These are phyloP conservation scores for Crotalus viridis DNA, from an alignment of 2,113 vertebrate species.

Conservation along the genomic window DNA sequence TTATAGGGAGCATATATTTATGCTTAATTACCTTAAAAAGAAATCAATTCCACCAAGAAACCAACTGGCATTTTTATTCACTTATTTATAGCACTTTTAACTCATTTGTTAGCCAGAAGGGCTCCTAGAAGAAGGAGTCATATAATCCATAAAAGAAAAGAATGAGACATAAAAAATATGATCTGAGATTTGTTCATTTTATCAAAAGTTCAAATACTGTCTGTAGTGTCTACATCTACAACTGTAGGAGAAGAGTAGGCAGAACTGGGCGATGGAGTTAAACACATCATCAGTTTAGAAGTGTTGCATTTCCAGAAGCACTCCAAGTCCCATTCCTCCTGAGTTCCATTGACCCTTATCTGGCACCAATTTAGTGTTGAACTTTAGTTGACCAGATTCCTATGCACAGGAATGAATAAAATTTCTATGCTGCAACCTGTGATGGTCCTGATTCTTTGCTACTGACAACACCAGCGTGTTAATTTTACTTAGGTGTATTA, in stretches of 20 bases:
- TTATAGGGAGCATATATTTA: neutral
- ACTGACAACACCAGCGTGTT: slow-evolving; percentile 33
- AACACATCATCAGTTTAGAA: neutral
- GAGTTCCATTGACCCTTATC: neutral
- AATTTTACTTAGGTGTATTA: slow-evolving; percentile 58
- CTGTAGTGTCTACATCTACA: slow-evolving; percentile 35
- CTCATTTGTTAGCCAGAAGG: neutral
- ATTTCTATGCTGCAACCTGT: neutral
- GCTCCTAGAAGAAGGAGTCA: neutral
- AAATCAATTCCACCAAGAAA: neutral
- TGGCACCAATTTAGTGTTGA: neutral
- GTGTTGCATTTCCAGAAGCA: neutral
- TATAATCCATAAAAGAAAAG: neutral
- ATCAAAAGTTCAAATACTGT: slow-evolving; percentile 29
- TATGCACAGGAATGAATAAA: neutral
- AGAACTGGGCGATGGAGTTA: neutral
- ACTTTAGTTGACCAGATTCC: neutral
- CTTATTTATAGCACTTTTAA: neutral
- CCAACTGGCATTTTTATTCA: neutral
- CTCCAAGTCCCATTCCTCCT: neutral
- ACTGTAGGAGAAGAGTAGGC: neutral
- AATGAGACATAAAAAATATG: slow-evolving; percentile 18
- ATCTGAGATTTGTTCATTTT: slow-evolving; percentile 21
- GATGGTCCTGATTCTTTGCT: neutral
- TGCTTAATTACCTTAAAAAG: neutral